These are phyloP conservation scores for Epistrophe eligans DNA, from an alignment of 2,888 invertebrate species.

Conservation along the genomic window DNA sequence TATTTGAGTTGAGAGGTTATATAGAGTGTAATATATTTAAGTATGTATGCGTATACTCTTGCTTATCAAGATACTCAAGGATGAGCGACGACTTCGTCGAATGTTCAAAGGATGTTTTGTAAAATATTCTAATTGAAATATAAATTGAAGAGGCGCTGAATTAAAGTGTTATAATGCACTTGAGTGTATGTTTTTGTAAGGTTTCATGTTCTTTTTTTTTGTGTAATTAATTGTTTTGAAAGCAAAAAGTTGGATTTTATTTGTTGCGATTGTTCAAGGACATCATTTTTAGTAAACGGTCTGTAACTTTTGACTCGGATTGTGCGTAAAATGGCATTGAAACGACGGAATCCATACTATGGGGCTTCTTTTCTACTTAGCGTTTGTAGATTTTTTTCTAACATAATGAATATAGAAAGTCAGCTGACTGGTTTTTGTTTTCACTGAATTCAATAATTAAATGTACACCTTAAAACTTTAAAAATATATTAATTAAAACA, in stretches of 20 bases:
- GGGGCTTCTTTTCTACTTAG: too few relatives aligned
- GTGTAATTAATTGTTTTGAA: constrained; percentile 5
- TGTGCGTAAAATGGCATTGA: background rate
- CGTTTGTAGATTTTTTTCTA: too few relatives aligned
- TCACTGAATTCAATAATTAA: too few relatives aligned
- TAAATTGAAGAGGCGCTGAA: constrained; percentile 23
- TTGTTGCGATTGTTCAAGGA: background rate
- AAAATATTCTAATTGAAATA: constrained; percentile 25
- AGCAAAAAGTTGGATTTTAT: background rate
- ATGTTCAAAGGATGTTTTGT: background rate
- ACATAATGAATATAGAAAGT: too few relatives aligned
- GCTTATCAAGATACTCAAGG: background rate
- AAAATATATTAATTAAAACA: too few relatives aligned
- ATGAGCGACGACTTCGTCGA: background rate
- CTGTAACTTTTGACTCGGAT: background rate
- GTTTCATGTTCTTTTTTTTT: background rate
- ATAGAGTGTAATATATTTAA: constrained; percentile 8
- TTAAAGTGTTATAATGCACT: constrained; percentile 13
- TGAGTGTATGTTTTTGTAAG: background rate
- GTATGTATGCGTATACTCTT: background rate
- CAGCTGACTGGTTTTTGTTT: too few relatives aligned
- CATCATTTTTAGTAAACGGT: background rate
- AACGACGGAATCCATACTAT: background rate
- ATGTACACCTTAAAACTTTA: too few relatives aligned
- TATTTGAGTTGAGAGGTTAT: background rate